Evolutionary conservation across 2,888 invertebrate species (phyloP), one percentile per base, ranked within the genome.

Genomic region (Cryptophagus acutangulus): DNA sequence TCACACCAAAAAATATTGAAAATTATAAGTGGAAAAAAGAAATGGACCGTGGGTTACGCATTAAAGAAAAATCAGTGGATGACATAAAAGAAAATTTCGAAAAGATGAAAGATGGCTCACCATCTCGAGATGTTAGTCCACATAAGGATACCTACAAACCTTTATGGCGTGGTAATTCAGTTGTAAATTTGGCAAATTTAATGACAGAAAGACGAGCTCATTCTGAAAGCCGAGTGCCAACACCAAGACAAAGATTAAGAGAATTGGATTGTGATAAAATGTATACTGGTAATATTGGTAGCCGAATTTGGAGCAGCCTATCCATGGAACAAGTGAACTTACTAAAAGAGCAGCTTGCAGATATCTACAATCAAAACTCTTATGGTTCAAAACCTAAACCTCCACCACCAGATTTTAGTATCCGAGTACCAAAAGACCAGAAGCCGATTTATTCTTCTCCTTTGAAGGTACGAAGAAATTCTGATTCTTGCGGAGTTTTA

Each of bases 41-140:
- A 39, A 73, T 73, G 16, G 91, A 91, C 59, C 74, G 82, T 48
- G 87, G 89, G 0, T 70, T 94, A 24, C 75, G 84, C 56, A 79
- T 82, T 25, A 89, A 87, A 64, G 88, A 91, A 63, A 85, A 87
- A 61, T 91, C 92, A 0, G 88, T 93, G 0, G 87, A 88, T 65
- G 87, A 93, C 67, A 76, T 93, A 6, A 81, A 83, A 55, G 82
- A 84, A 46, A 81, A 82, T 57, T 87, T 88, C 56, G 79, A 81
- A 58, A 80, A 78, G 58, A 70, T 82, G 41, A 72, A 77, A 34
- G 70, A 73, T 9, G 59, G 74, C 57, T 55, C 69, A 43, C 68
- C 63, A 39, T 63, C 68, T 36, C 58, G 64, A 10, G 70, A 73
- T 35, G 59, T 73, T 4, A 66, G 69, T 9, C 69, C 71, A 4